Evolutionary conservation across 1,140 invertebrate species (phyloP).

Genomic region (Copidosoma floridanum): DNA sequence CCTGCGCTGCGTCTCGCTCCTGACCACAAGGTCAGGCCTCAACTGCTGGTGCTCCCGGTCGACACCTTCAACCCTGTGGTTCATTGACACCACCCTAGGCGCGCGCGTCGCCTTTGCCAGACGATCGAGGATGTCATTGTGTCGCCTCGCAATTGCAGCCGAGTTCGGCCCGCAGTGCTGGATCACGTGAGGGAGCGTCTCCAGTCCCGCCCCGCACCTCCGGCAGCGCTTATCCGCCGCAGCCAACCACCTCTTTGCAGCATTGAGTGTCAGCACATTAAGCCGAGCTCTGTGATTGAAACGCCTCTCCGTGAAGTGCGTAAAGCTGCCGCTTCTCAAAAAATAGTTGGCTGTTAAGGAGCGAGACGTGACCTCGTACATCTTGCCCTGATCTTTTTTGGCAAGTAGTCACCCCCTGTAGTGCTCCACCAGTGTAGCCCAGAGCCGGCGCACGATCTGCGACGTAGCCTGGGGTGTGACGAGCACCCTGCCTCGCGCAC

Average conservation of each 20-base stretch:
- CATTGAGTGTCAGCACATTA: slow-evolving; percentile 42
- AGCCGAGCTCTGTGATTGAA: slow-evolving; percentile 47
- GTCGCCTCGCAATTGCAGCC: slow-evolving; percentile 4
- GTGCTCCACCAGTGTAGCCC: neutral
- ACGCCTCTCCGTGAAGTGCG: slow-evolving; percentile 46
- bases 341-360: slow-evolving; percentile 33
- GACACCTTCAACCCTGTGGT: slow-evolving; percentile 20
- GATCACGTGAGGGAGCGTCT: slow-evolving; percentile 44
- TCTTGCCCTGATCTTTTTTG: slow-evolving; percentile 35
- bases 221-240: slow-evolving; percentile 33
- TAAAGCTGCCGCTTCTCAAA: slow-evolving; percentile 31
- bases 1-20: slow-evolving; percentile 25
- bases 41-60: slow-evolving; percentile 18
- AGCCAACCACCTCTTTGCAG: neutral
- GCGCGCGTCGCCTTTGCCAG: slow-evolving; percentile 8
- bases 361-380: slow-evolving; percentile 8
- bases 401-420: slow-evolving; percentile 9
- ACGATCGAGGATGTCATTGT: slow-evolving; percentile 23
- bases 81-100: neutral
- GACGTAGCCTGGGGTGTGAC: no score
- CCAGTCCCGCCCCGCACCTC: slow-evolving; percentile 27
- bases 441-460: no score
- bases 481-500: no score
- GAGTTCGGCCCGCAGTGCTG: slow-evolving; percentile 35
- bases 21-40: slow-evolving; percentile 40